Conservation (phyloP, 2,888 invertebrate species). For the Drosophila meridionalis region DNA sequence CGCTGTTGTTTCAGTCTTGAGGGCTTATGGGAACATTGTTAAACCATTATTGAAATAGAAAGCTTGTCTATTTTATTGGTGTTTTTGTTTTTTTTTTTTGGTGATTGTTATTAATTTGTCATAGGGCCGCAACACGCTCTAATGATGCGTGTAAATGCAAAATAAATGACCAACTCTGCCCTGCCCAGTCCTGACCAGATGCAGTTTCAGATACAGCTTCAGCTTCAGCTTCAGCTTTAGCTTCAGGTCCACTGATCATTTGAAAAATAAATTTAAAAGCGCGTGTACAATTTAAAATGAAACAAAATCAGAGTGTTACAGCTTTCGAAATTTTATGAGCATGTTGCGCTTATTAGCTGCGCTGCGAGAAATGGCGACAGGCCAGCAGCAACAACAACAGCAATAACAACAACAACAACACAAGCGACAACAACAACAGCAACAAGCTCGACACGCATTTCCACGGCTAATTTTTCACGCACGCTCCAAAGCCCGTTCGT, state of each 20-base stretch:
- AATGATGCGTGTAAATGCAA: constrained; percentile 77
- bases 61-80: constrained; percentile 60
- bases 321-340: constrained; percentile 79
- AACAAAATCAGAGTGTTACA: constrained; percentile 68
- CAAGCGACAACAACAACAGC: constrained; percentile 43
- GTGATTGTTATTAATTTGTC: constrained; percentile 71
- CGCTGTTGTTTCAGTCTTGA: constrained; percentile 27
- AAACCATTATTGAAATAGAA: constrained; percentile 67
- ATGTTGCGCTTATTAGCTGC: constrained; percentile 76
- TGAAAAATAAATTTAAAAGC: constrained; percentile 50
- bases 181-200: background rate
- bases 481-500: constrained; percentile 47
- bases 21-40: constrained; percentile 39
- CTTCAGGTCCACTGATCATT: background rate
- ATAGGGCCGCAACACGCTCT: constrained; percentile 60
- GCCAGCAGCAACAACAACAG: constrained; percentile 47
- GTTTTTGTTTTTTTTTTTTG: constrained; percentile 9
- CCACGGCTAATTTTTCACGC: constrained; percentile 79
- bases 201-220: background rate
- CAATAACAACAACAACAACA: constrained; percentile 52
- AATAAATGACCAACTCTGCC: constrained; percentile 32
- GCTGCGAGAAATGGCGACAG: constrained; percentile 80
- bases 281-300: constrained; percentile 72
- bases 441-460: constrained; percentile 70
- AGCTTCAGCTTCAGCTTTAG: constrained; percentile 11